Percentiles rank a stretch among this genome's conserved stretches.
Evolutionary conservation across 2,113 vertebrate genomes (phyloP).

Genomic region (Chelonoidis abingdonii): DNA sequence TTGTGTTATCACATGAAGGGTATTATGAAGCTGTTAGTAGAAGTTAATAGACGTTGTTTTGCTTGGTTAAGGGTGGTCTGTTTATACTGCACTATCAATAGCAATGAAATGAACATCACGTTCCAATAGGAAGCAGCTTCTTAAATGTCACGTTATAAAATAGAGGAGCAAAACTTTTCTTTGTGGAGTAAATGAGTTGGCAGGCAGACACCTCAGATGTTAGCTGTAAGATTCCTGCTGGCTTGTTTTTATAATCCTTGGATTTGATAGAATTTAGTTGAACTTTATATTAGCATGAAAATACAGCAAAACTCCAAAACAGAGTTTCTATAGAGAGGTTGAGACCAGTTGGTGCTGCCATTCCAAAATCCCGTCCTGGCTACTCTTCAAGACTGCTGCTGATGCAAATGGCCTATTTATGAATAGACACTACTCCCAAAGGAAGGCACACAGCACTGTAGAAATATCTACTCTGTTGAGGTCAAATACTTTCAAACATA

Average conservation of each 20-base stretch:
- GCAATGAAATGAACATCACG: background rate
- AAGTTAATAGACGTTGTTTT: background rate
- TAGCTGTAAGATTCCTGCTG: rapidly evolving
- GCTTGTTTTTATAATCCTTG: rapidly evolving
- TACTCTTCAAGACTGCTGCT: background rate
- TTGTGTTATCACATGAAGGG: rapidly evolving
- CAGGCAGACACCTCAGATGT: rapidly evolving
- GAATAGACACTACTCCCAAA: background rate
- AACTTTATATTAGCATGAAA: background rate
- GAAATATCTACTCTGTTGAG: background rate
- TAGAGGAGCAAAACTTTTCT: background rate
- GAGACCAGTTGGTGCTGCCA: rapidly evolving
- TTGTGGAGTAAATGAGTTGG: background rate
- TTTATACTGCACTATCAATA: rapidly evolving
- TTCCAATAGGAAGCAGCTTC: background rate
- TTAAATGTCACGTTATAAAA: rapidly evolving
- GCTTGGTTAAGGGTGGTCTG: rapidly evolving
- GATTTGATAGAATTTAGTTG: background rate
- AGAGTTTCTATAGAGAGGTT: background rate
- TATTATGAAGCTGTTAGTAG: background rate
- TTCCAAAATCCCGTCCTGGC: background rate
- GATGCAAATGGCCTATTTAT: rapidly evolving
- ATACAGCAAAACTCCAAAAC: rapidly evolving
- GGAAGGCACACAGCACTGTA: background rate
- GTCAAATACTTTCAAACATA: background rate